These are phyloP conservation scores for Fulmarus glacialis DNA, from an alignment of 2,113 vertebrate genomes.

Conservation along the genomic window DNA sequence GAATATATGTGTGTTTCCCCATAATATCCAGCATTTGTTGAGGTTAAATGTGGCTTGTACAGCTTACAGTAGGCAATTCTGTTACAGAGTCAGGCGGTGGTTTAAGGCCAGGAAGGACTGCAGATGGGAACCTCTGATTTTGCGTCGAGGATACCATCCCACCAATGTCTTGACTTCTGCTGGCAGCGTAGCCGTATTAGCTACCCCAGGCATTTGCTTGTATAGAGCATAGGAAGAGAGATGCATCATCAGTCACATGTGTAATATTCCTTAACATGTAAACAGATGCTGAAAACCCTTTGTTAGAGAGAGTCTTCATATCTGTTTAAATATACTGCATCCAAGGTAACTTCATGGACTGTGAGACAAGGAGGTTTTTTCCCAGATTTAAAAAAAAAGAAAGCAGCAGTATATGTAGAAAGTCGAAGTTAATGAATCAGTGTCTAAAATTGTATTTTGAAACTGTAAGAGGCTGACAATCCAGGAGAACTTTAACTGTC, in stretches of 20 bases:
- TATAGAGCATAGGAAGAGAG: neutral
- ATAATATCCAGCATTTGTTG: neutral
- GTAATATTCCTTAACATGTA: neutral
- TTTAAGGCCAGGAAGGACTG: neutral
- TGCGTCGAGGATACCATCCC: rapidly evolving
- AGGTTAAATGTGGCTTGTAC: neutral
- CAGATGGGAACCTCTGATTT: neutral
- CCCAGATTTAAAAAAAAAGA: neutral
- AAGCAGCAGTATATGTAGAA: neutral
- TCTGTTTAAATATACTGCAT: neutral
- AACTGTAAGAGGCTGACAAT: neutral
- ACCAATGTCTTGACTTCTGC: neutral
- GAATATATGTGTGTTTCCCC: neutral
- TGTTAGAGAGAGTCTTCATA: neutral
- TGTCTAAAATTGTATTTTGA: neutral
- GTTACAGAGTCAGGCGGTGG: neutral
- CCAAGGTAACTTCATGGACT: neutral
- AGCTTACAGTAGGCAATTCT: neutral
- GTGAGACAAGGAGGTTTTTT: neutral
- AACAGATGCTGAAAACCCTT: neutral
- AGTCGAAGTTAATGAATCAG: neutral
- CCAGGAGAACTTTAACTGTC: neutral
- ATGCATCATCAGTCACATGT: neutral
- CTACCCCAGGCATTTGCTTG: neutral
- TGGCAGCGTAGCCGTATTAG: neutral